Percentiles rank a stretch among this genome's conserved stretches.
Conservation (phyloP, 2,113 vertebrate genomes). For the Chaenogobius annularis region DNA sequence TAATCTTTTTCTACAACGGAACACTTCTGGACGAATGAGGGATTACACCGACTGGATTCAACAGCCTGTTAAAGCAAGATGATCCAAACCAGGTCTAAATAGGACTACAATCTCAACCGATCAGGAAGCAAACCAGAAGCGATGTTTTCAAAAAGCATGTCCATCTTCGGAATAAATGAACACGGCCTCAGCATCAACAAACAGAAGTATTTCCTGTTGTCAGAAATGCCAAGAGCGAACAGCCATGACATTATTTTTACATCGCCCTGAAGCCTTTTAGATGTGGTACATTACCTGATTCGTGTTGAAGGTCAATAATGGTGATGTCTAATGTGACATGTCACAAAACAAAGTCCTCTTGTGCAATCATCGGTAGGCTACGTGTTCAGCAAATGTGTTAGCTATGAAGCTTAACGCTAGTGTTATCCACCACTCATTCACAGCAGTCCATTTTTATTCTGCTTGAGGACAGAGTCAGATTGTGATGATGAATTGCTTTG, state of each 20-base stretch:
- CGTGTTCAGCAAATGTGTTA: background rate
- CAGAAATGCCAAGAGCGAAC: background rate
- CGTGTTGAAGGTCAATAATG: background rate
- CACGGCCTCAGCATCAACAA: background rate
- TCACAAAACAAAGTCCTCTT: background rate
- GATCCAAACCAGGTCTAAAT: too few relatives aligned
- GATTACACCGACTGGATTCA: too few relatives aligned
- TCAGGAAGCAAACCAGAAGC: too few relatives aligned
- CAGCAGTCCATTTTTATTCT: too few relatives aligned
- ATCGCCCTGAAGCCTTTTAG: background rate
- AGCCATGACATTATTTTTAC: background rate
- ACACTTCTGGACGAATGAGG: too few relatives aligned
- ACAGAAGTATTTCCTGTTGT: background rate
- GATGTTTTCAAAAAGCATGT: too few relatives aligned
- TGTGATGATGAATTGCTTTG: too few relatives aligned
- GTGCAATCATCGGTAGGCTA: background rate
- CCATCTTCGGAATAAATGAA: too few relatives aligned
- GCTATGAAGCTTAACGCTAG: background rate
- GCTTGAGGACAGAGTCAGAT: too few relatives aligned
- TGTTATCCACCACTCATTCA: background rate
- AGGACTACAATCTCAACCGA: too few relatives aligned
- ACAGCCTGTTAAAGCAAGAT: too few relatives aligned
- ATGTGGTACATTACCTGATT: background rate
- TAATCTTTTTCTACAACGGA: too few relatives aligned
- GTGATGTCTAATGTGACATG: background rate